Base-by-base conservation (phyloP, 2,113 vertebrate genomes). In the Epinephelus cyanopodus region DNA sequence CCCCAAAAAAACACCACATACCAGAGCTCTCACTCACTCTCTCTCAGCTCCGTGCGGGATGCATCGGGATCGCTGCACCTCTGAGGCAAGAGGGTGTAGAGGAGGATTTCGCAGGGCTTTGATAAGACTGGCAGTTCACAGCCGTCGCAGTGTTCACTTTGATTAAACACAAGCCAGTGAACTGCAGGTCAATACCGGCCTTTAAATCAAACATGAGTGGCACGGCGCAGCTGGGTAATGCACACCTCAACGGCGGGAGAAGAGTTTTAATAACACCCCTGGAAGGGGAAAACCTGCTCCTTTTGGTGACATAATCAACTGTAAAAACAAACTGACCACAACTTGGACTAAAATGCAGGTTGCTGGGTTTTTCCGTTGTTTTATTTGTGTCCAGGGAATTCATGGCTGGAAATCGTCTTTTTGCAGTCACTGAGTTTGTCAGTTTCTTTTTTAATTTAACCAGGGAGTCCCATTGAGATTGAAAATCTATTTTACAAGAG, bases 81-180 rank as follows among this genome's bases (percentile, higher is more conserved):
- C 88, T 21, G 84, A 86, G 81, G 65, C 15, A 17, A 66, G 75
- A 65, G 23, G 77, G 42, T 39, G 81, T 60, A 33, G 52, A 61
- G 68, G 37, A 68, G 77, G 89, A 86, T 88, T 90, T 90, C 81
- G 64, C 77, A 54, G 71, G 69, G 53, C 78, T 92, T 85, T 82
- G 79, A 92, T 86, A 75, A 83, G 80, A 83, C 77, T 83, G 88
- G 77, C 75, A 77, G 74, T 82, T 92, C 61, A 81, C 82, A 83
- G 60, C 45, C 56, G 14, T 85, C 27, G 19, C 84, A 19, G 67
- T 65, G 77, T 88, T 93, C 82, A 29, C 88, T 93, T 87, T 92
- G 86, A 92, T 90, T 91, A 92, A 90, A 84, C 76, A 92, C 77
- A 50, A 89, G 76, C 81, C 74, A 18, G 68, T 69, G 74, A 87